Evolutionary conservation across 2,888 invertebrate species (phyloP).

Genomic region (Oligia fasciuncula): DNA sequence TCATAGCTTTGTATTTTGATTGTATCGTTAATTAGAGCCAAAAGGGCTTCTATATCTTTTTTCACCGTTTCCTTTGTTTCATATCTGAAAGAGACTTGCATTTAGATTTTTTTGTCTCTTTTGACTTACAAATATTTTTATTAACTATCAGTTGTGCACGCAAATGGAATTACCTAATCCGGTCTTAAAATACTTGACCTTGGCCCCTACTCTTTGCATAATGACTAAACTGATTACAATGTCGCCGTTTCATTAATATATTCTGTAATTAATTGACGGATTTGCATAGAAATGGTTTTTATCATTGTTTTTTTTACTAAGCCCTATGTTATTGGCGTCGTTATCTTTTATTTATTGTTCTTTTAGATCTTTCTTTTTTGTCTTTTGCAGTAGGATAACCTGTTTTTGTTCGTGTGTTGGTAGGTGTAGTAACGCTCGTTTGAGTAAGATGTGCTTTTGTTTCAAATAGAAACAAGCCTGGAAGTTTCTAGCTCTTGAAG

Average conservation of each 20-base stretch:
- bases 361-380: constrained; percentile 41
- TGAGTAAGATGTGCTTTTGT: constrained; percentile 28
- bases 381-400: constrained; percentile 22
- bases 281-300: constrained; percentile 62
- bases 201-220: constrained; percentile 47
- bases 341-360: constrained; percentile 54
- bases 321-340: constrained; percentile 41
- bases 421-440: neutral
- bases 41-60: constrained; percentile 11
- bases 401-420: constrained; percentile 21
- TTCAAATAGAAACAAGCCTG: constrained; percentile 6
- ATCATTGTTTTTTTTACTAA: constrained; percentile 44
- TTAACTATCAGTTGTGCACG: constrained; percentile 12
- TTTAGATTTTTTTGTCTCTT: neutral
- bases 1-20: constrained; percentile 23
- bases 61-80: constrained; percentile 12
- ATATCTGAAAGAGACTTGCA: neutral
- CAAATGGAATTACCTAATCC: constrained; percentile 34
- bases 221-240: constrained; percentile 52
- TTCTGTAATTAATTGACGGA: constrained; percentile 54
- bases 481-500: neutral
- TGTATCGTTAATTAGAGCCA: constrained; percentile 32
- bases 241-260: constrained; percentile 46
- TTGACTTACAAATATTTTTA: neutral
- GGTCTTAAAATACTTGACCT: constrained; percentile 41